Conservation (phyloP, 2,888 invertebrate species). For the Cheilosia vulpina region DNA sequence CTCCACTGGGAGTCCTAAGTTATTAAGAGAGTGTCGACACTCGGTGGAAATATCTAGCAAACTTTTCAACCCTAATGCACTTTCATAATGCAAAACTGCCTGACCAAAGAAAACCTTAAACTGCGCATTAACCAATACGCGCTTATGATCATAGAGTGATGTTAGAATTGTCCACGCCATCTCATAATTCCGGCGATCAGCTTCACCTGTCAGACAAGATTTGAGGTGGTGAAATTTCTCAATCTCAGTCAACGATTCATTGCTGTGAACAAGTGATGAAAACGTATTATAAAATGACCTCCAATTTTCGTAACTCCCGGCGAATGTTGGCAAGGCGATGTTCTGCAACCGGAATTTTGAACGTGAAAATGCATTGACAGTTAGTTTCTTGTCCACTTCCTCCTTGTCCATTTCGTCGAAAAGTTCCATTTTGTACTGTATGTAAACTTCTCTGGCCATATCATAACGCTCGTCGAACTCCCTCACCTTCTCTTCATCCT, state of each 20-base stretch:
- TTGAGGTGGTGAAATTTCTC: not conserved
- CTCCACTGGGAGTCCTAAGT: constrained; percentile 13
- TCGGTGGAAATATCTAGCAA: constrained; percentile 18
- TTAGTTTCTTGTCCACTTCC: constrained; percentile 12
- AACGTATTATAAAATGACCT: constrained; percentile 15
- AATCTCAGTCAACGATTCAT: not conserved
- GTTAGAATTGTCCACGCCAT: not conserved
- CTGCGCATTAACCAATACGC: constrained; percentile 23
- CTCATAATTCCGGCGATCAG: not conserved
- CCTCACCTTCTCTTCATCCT: constrained; percentile 11
- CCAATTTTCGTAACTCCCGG: constrained; percentile 7
- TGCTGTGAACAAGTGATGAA: constrained; percentile 1
- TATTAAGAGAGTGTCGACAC: constrained; percentile 16
- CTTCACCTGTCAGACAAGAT: not conserved
- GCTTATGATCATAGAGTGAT: constrained; percentile 28
- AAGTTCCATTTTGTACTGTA: constrained; percentile 7
- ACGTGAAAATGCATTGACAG: not conserved
- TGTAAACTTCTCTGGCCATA: constrained; percentile 7
- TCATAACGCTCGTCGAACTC: constrained; percentile 5
- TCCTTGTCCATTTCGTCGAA: not conserved
- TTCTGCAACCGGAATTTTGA: not conserved
- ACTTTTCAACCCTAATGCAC: not conserved
- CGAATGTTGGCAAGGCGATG: no score
- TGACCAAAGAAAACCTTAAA: constrained; percentile 20
- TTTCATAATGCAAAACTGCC: constrained; percentile 1